Evolutionary conservation across 2,113 vertebrate species (phyloP).

Genomic region (Craseonycteris thonglongyai): DNA sequence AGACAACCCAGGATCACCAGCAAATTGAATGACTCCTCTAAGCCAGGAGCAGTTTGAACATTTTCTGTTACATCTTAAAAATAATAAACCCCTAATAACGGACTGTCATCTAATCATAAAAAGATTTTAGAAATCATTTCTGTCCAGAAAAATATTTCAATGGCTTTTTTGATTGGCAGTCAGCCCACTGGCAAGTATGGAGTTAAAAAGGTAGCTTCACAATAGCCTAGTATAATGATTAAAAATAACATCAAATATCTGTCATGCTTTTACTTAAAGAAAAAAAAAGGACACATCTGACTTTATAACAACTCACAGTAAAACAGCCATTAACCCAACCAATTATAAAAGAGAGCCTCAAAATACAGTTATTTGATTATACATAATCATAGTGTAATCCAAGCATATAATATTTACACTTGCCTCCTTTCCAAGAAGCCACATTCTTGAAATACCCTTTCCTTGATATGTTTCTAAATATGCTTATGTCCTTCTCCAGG

Average conservation of each 20-base stretch:
- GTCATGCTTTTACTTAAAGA: conserved; percentile 67
- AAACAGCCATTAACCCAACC: conserved; percentile 69
- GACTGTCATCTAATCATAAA: not conserved
- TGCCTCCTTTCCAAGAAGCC: conserved; percentile 66
- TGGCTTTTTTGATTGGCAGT: conserved; percentile 13
- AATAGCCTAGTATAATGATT: conserved; percentile 45
- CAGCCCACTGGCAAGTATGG: conserved; percentile 42
- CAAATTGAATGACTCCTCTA: not conserved
- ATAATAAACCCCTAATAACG: not conserved
- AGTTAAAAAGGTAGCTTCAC: conserved; percentile 69
- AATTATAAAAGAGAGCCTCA: conserved; percentile 65
- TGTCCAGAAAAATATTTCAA: not conserved
- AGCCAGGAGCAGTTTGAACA: not conserved
- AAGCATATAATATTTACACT: conserved; percentile 64
- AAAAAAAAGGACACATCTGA: conserved; percentile 11
- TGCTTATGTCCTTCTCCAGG: conserved; percentile 55
- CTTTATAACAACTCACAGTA: conserved; percentile 64
- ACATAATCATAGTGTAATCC: conserved; percentile 71
- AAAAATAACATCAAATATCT: conserved; percentile 65
- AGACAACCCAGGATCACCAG: not conserved
- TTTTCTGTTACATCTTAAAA: conserved; percentile 14
- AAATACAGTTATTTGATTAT: conserved; percentile 74
- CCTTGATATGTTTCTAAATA: conserved; percentile 70
- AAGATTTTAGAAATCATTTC: not conserved
- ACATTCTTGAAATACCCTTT: conserved; percentile 70